Conservation (phyloP, 2,113 vertebrate species). For the Perccottus glenii region DNA sequence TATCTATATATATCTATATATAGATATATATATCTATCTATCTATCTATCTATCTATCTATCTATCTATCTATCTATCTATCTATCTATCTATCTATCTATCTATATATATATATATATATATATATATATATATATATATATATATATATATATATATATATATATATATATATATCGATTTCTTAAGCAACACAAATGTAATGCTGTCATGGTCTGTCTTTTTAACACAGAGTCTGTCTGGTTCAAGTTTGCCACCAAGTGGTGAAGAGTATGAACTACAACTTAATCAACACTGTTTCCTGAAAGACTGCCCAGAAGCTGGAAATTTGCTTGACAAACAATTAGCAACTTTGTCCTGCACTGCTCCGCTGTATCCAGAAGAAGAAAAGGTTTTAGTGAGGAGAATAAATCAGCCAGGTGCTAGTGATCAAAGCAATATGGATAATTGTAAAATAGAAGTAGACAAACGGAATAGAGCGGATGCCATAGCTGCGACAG, state of each 20-base stretch:
- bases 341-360: slow-evolving; percentile 9
- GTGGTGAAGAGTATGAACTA: slow-evolving; percentile 27
- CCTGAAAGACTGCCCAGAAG: slow-evolving; percentile 39
- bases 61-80: too few species aligned
- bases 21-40: too few species aligned
- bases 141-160: too few species aligned
- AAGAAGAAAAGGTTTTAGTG: slow-evolving; percentile 14
- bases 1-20: too few species aligned
- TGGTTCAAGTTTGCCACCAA: not conserved
- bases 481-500: too few species aligned
- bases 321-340: slow-evolving; percentile 3
- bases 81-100: too few species aligned
- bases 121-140: too few species aligned
- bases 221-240: slow-evolving; percentile 12
- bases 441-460: slow-evolving; percentile 16
- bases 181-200: not conserved
- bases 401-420: not conserved
- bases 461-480: not conserved
- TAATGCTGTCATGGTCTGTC: not conserved
- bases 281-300: slow-evolving; percentile 20
- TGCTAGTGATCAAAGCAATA: not conserved
- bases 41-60: too few species aligned
- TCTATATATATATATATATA: too few species aligned
- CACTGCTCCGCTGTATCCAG: slow-evolving; percentile 33
- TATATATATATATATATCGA: too few species aligned